phyloP scores from a whole-genome alignment of 2,797 vertebrate genomes.

The Synanceia verrucosa region DNA sequence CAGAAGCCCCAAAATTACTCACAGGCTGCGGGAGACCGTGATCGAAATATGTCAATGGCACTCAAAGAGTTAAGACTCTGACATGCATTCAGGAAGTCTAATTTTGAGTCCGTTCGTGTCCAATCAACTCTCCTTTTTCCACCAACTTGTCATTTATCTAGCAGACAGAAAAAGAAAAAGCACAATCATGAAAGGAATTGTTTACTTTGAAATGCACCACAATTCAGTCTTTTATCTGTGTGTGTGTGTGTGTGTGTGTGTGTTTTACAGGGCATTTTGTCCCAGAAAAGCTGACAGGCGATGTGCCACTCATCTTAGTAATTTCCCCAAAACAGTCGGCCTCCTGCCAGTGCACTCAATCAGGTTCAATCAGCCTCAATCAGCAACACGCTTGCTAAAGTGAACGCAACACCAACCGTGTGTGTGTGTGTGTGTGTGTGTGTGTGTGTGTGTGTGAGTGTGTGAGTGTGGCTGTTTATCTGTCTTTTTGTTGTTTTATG shows the following conservation, averaged over 20 bases:
- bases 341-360: conserved; percentile 58
- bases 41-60: too few species aligned
- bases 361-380: conserved; percentile 70
- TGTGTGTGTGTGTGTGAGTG: not conserved
- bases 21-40: too few species aligned
- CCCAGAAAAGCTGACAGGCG: conserved; percentile 52
- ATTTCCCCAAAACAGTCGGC: conserved; percentile 68
- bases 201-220: conserved; percentile 46
- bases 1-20: too few species aligned
- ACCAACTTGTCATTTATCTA: conserved; percentile 29
- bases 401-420: conserved; percentile 3
- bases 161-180: conserved; percentile 21
- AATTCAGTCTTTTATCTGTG: conserved; percentile 39
- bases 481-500: conserved; percentile 37
- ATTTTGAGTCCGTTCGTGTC: conserved; percentile 1
- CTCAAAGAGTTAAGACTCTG: not conserved
- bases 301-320: conserved; percentile 56
- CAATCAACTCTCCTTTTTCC: conserved; percentile 28
- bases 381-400: conserved; percentile 50
- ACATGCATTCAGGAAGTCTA: conserved; percentile 1
- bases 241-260: not conserved
- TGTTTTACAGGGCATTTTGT: conserved; percentile 4
- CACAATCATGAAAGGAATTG: conserved; percentile 33
- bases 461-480: conserved; percentile 8
- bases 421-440: conserved; percentile 12